Conservation (phyloP, 2,888 invertebrate genomes). For the Epiblema foenella region DNA sequence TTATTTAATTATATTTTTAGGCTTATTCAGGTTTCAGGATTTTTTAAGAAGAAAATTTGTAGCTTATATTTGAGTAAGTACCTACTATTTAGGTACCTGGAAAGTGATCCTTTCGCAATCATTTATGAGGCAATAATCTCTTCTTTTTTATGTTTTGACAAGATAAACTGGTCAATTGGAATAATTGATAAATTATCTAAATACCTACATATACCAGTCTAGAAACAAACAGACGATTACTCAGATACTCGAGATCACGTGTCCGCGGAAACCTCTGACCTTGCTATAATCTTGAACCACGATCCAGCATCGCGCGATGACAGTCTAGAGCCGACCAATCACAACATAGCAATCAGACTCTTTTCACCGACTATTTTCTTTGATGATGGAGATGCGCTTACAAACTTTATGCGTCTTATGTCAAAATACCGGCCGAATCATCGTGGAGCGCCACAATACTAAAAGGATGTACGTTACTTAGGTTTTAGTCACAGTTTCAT, state of each 20-base stretch:
- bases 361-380: slow-evolving; percentile 74
- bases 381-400: slow-evolving; percentile 65
- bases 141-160: neutral
- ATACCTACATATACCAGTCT: slow-evolving; percentile 29
- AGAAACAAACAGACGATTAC: slow-evolving; percentile 38
- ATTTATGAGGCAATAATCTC: neutral
- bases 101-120: neutral
- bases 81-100: too few species aligned
- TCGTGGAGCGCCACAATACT: slow-evolving; percentile 48
- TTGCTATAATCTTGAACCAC: slow-evolving; percentile 61
- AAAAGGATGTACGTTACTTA: neutral
- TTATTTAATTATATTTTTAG: neutral
- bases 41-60: too few species aligned
- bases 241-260: slow-evolving; percentile 39
- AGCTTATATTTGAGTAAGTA: too few species aligned
- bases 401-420: slow-evolving; percentile 10
- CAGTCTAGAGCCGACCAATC: slow-evolving; percentile 62
- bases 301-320: slow-evolving; percentile 58
- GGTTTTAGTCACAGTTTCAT: neutral
- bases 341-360: slow-evolving; percentile 71
- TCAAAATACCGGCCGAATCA: slow-evolving; percentile 50
- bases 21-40: neutral
- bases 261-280: slow-evolving; percentile 54
- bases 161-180: slow-evolving; percentile 6
- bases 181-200: slow-evolving; percentile 28